Base-by-base conservation (phyloP, 2,888 invertebrate genomes). In the Leptinotarsa rubiginosa region DNA sequence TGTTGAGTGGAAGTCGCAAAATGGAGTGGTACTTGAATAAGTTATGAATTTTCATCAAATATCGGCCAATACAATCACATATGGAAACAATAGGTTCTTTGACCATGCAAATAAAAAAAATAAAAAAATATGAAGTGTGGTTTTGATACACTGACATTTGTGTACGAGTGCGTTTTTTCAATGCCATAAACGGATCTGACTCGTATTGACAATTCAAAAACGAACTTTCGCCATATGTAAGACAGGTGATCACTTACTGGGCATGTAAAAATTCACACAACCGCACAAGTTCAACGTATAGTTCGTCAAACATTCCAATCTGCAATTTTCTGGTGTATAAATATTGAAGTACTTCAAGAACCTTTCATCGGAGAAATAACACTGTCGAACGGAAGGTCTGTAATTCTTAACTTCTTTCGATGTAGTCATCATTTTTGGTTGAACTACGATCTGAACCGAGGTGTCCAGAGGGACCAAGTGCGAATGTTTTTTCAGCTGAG, bases 371-470 rank as follows among this genome's bases (percentile, higher is more conserved):
- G 92, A 91, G 83, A 92, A 93, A 85, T 90, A 93, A 82, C 93
- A 93, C 83, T 91, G 91, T 2, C 93, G 90, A 65, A 91, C 90
- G 50, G 88, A 85, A 0, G 93, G 91, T 62, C 89, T 88, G 78
- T 93, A 93, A 70, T 91, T 89, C 79, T 88, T 89, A 1, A 93
- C 87, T 22, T 92, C 92, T 66, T 90, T 90, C 0, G 92, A 92
- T 1, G 93, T 93, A 3, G 91, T 92, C 86, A 93, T 93, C 89
- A 93, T 92, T 83, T 92, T 92, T 3, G 93, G 93, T 81, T 92
- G 91, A 12, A 93, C 91, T 0, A 91, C 91, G 1, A 92, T 92
- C 2, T 93, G 89, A 0, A 93, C 91, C 83, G 92, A 92, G 83
- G 92, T 92, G 68, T 91, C 90, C 73, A 92, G 87, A 16, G 93